phyloP scores from a whole-genome alignment of 2,888 invertebrate genomes.

The Crocallis elinguaria region DNA sequence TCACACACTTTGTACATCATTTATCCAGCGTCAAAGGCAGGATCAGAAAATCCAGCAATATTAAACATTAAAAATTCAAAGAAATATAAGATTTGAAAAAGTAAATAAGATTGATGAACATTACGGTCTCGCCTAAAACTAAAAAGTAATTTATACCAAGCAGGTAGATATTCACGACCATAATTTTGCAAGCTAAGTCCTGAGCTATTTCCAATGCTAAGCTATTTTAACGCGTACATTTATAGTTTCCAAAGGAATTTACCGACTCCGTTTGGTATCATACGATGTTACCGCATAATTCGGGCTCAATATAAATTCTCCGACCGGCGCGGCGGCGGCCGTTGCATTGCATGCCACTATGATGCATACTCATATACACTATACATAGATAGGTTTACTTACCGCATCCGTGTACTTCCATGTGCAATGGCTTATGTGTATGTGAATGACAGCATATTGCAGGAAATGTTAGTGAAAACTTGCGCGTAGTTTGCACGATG shows the following conservation, averaged over 20 bases:
- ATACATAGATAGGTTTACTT: background rate
- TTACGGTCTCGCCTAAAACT: no score
- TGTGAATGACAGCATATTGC: background rate
- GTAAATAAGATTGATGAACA: no score
- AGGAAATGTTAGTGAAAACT: background rate
- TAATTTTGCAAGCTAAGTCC: background rate
- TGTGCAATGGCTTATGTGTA: background rate
- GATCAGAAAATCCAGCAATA: no score
- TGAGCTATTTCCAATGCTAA: background rate
- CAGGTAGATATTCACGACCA: background rate
- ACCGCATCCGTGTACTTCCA: background rate
- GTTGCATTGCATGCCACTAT: background rate
- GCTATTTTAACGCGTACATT: background rate
- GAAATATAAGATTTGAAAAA: no score
- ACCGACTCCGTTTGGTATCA: constrained; percentile 1
- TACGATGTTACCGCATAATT: constrained; percentile 36
- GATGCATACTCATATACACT: background rate
- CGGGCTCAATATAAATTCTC: constrained; percentile 59
- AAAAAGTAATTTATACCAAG: background rate
- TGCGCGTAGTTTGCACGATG: background rate
- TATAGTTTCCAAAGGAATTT: constrained; percentile 8
- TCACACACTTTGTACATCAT: no score
- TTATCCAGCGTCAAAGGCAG: no score
- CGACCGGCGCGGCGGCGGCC: no score
- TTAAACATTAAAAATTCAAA: no score